Evolutionary conservation across 2,113 vertebrate species (phyloP), one percentile per base, ranked within the genome.

Genomic region (Lagopus leucura): DNA sequence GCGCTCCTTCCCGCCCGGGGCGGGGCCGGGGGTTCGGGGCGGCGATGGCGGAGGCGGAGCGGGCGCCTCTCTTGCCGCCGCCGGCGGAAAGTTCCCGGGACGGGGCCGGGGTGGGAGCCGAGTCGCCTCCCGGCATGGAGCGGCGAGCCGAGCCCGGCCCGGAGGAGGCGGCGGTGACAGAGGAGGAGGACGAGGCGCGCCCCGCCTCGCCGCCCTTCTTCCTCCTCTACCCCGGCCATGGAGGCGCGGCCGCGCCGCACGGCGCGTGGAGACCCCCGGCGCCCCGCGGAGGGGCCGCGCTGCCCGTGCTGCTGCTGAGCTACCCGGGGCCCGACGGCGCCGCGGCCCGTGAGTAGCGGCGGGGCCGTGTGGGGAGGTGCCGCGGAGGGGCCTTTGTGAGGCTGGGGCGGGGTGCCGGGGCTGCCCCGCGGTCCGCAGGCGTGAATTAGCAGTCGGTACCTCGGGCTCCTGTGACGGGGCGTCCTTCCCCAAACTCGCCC

Each of bases 121-220:
- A 79, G 82, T 69, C 47, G 30, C 60, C 48, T 25, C 64, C n/a
- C 17, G 60, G 50, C 11, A 24, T 80, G 82, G 69, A 88, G 92
- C 43, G 20, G 82, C 50, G n/a, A 76, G 86, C 38, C 22, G 94
- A 81, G 89, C 70, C 64, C 77, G 47, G 34, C 45, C 18, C 48
- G 25, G 50, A 54, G 50, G 50, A 54, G 14, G 65, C 21, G 4
- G 64, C 5, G 8, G 74, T 28, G 50, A 54, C 50, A 28, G 50
- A 54, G 50, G 90, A 65, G 11, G 83, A 65, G 3, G 91, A 50
- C 13, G 84, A 66, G 63, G 79, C 86, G 86, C 34, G 40, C 17
- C 97, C 97, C 30, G 93, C 89, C 63, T 95, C 97, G 81, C 94
- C 97, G 89, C 97, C 97, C 38, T 98, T 97, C 92, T 98, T 98